Base-by-base conservation (phyloP, 2,113 vertebrate species). In the Haemorhous mexicanus region DNA sequence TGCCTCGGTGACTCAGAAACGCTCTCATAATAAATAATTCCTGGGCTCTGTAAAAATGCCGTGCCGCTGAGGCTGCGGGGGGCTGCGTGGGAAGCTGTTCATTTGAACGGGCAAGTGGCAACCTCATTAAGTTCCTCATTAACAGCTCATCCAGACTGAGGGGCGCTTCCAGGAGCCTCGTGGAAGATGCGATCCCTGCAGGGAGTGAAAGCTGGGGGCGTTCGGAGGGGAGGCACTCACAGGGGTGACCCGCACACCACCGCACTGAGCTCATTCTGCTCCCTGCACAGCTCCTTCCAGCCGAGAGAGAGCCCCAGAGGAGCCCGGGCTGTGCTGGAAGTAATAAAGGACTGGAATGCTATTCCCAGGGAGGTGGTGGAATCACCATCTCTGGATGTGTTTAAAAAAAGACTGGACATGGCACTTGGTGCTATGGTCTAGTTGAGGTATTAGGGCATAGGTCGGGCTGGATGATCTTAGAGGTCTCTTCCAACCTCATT, bases 131-230 rank as follows among this genome's bases (percentile, higher is more conserved):
- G 33, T 1, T 11, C 2, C 55, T 70, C 46, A 9, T 52, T 18
- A 76, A 14, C 3, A 56, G 76, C 72, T 68, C 44, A 30, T 79
- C 8, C 56, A 22, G 58, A 11, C 55, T 53, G 44, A 58, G 63
- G 49, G 5, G 27, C 2, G 0, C 26, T 18, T 44, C 4, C 72
- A 13, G 59, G 37, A 59, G 64, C 67, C 70, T 27, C 0, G 0
- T 7, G 80, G 46, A 76, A 46, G 72, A 12, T 1, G 47, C 0
- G 2, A 13, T 77, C 35, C 1, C 47, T 4, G 64, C 52, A 35
- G 35, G 35, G 43, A 87, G 16, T 2, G 4, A 19, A n/a, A 46
- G 16, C 23, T 7, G 33, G 32, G 26, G 12, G 32, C 0, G 2
- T 28, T 82, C n/a, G 9, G 41, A 35, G 41, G 32, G 18, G 49